A percentile compares a stretch with the other conserved stretches of the same genome.
These are phyloP conservation scores for Ctenicera cuprea DNA, from an alignment of 2,888 invertebrate genomes.

Conservation along the genomic window DNA sequence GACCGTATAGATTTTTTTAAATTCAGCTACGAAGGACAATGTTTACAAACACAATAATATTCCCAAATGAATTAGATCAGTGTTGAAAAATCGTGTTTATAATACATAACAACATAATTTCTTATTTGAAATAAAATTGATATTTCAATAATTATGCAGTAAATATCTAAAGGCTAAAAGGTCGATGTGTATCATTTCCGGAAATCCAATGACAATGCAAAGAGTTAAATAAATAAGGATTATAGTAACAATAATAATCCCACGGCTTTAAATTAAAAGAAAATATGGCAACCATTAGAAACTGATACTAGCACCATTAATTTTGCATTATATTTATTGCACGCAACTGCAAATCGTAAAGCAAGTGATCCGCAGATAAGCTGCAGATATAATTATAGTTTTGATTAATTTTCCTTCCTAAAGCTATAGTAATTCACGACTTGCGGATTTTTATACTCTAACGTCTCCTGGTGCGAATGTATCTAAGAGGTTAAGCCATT, in stretches of 20 bases:
- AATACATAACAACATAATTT: too few relatives aligned
- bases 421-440: conserved; percentile 22
- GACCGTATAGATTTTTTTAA: too few relatives aligned
- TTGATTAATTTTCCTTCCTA: conserved; percentile 37
- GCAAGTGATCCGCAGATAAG: conserved; percentile 33
- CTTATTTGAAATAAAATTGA: too few relatives aligned
- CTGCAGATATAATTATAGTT: conserved; percentile 31
- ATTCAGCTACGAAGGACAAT: too few relatives aligned
- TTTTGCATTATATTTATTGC: conserved; percentile 36
- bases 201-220: conserved; percentile 1
- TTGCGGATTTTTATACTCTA: background rate
- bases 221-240: background rate
- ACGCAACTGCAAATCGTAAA: conserved; percentile 39
- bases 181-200: conserved; percentile 9
- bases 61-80: too few relatives aligned
- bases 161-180: too few relatives aligned
- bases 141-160: too few relatives aligned
- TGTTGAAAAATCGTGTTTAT: too few relatives aligned
- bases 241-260: conserved; percentile 26
- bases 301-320: conserved; percentile 36
- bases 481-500: background rate
- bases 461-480: conserved; percentile 10
- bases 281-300: conserved; percentile 37
- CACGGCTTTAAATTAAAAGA: conserved; percentile 22
- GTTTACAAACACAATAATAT: too few relatives aligned